phyloP scores from a whole-genome alignment of 1,140 invertebrate genomes.

The Anthonomus grandis region DNA sequence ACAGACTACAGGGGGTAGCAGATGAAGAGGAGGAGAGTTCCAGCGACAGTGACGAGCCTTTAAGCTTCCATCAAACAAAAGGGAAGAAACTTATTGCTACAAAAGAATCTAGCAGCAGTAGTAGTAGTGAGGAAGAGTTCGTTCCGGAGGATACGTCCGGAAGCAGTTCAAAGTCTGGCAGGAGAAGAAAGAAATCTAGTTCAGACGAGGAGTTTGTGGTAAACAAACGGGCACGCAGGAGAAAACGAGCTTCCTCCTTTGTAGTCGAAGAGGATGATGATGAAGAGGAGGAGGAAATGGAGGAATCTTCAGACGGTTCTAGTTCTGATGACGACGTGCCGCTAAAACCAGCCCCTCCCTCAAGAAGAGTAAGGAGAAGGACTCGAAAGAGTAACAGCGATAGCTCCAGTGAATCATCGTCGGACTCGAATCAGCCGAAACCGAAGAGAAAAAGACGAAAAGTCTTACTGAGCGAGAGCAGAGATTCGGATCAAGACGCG shows the following conservation, averaged over 20 bases:
- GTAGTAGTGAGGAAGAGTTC: constrained; percentile 8
- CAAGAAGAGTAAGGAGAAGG: constrained; percentile 1
- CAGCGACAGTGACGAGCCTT: background rate
- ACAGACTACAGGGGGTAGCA: background rate
- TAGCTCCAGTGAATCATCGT: constrained; percentile 11
- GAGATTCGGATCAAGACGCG: constrained; percentile 2
- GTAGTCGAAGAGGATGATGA: constrained; percentile 13
- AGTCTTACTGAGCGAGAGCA: constrained; percentile 43
- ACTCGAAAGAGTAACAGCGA: constrained; percentile 10
- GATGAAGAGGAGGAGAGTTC: background rate
- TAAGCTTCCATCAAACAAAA: background rate
- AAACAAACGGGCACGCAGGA: background rate
- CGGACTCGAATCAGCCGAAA: constrained; percentile 4
- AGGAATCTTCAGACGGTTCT: constrained; percentile 2
- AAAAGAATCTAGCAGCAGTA: background rate
- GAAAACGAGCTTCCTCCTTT: constrained; percentile 1
- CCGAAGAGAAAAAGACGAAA: constrained; percentile 43
- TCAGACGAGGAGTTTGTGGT: constrained; percentile 9
- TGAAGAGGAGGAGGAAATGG: background rate
- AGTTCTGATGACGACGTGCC: background rate
- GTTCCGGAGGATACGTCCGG: constrained; percentile 1
- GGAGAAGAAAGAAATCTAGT: background rate
- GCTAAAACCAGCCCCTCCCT: background rate
- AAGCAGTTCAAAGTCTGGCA: background rate
- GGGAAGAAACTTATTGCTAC: background rate